Evolutionary conservation across 2,888 invertebrate genomes (phyloP).

Genomic region (Pharmacophagus antenor): DNA sequence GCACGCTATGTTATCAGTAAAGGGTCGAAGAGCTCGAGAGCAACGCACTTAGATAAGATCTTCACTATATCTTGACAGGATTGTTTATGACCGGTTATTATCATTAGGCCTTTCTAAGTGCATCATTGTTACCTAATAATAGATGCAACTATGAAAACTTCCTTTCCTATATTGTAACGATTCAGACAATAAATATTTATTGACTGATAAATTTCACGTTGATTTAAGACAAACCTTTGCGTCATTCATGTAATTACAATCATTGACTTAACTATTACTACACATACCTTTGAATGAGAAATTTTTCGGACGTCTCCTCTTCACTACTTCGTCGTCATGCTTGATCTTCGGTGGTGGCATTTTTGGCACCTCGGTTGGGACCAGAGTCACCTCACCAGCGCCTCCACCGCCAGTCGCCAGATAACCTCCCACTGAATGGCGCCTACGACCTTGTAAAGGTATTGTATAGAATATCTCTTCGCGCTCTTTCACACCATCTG

Average conservation of each 20-base stretch:
- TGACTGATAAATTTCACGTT: constrained; percentile 12
- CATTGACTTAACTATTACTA: background rate
- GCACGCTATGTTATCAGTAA: constrained; percentile 42
- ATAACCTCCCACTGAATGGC: constrained; percentile 86
- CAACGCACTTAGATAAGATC: constrained; percentile 64
- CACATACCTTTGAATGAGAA: constrained; percentile 68
- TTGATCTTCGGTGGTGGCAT: constrained; percentile 74
- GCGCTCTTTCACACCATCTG: constrained; percentile 68
- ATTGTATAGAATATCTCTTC: constrained; percentile 84
- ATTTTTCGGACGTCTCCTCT: constrained; percentile 65
- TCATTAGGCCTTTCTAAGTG: constrained; percentile 52
- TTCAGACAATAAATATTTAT: constrained; percentile 16
- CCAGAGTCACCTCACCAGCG: constrained; percentile 67
- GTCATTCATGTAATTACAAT: background rate
- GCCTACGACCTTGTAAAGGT: constrained; percentile 70
- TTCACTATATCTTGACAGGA: constrained; percentile 59
- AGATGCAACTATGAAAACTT: constrained; percentile 58
- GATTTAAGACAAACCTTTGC: constrained; percentile 5
- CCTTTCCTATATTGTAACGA: constrained; percentile 42
- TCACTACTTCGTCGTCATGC: constrained; percentile 64
- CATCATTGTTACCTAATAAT: constrained; percentile 62
- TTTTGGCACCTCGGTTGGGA: constrained; percentile 78
- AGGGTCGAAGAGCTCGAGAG: constrained; percentile 66
- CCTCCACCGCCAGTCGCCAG: constrained; percentile 69
- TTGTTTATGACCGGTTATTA: constrained; percentile 71